phyloP scores from a whole-genome alignment of 2,888 invertebrate species.

The Synergus laeviventris region DNA sequence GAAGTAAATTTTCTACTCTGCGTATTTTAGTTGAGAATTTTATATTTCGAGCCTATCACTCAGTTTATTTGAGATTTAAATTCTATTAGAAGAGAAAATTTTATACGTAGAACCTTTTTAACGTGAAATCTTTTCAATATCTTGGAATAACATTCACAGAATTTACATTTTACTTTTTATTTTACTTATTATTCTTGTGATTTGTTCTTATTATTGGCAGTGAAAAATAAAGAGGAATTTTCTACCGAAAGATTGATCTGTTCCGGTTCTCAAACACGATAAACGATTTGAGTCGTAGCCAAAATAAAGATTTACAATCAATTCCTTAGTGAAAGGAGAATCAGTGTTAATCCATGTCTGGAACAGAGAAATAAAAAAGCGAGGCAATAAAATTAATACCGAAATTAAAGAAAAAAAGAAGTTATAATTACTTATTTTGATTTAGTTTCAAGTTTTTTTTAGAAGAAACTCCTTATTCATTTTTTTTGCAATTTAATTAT shows the following conservation, averaged over 20 bases:
- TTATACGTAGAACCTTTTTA: neutral
- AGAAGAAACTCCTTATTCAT: neutral
- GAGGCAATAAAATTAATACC: neutral
- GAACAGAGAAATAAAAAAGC: neutral
- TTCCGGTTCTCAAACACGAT: constrained; percentile 34
- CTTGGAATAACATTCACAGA: neutral
- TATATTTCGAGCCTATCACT: neutral
- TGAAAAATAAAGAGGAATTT: constrained; percentile 28
- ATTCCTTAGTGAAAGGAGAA: constrained; percentile 32
- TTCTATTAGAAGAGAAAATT: neutral
- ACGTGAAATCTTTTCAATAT: neutral
- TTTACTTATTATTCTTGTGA: constrained; percentile 4
- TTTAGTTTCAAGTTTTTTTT: neutral
- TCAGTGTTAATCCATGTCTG: neutral
- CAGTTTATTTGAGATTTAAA: neutral
- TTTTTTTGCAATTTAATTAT: neutral
- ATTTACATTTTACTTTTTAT: constrained; percentile 22
- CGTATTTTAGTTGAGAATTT: neutral
- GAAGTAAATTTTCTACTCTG: neutral
- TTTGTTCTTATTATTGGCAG: neutral
- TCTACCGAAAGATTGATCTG: constrained; percentile 38
- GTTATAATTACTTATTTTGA: neutral
- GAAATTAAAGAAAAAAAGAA: neutral
- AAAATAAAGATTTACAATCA: constrained; percentile 31
- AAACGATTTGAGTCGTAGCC: constrained; percentile 36